A percentile compares a stretch with the other conserved stretches of the same genome.
Evolutionary conservation across 2,888 invertebrate species (phyloP).

Genomic region (Dusona sp.): DNA sequence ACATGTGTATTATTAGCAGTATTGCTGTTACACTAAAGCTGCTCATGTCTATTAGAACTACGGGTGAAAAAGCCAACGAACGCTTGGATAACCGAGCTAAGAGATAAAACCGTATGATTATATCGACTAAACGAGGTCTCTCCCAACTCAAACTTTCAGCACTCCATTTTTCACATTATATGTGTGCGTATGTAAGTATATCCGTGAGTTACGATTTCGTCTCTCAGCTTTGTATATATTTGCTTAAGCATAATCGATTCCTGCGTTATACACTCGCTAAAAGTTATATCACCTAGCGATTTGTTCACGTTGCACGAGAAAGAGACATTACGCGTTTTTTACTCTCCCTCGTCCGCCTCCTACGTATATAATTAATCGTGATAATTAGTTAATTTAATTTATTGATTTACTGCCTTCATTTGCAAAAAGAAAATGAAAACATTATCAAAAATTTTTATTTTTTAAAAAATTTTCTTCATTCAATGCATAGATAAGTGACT

Average conservation of each 20-base stretch:
- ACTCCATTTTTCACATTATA: constrained; percentile 31
- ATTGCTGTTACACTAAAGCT: constrained; percentile 23
- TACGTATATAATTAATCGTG: neutral
- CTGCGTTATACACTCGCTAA: neutral
- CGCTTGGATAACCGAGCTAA: constrained; percentile 56
- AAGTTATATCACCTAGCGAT: constrained; percentile 26
- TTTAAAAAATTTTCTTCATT: neutral
- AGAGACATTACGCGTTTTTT: neutral
- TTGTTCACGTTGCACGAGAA: neutral
- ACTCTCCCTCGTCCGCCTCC: neutral
- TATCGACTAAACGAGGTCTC: constrained; percentile 63
- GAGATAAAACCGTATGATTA: constrained; percentile 60
- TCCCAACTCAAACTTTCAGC: constrained; percentile 52
- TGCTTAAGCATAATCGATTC: constrained; percentile 29
- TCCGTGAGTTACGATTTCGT: constrained; percentile 30
- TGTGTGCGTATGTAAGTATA: neutral
- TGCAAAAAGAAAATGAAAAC: neutral
- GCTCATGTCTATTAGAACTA: constrained; percentile 41
- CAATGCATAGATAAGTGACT: neutral
- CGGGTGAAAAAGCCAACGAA: constrained; percentile 55
- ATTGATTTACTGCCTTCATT: no score
- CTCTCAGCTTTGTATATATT: constrained; percentile 30
- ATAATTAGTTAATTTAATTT: no score
- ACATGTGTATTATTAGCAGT: constrained; percentile 39
- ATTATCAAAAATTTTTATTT: neutral